Evolutionary conservation across 2,797 vertebrate genomes (phyloP), one percentile per base, ranked within the genome.

Genomic region (Gymnopithys bicolor): DNA sequence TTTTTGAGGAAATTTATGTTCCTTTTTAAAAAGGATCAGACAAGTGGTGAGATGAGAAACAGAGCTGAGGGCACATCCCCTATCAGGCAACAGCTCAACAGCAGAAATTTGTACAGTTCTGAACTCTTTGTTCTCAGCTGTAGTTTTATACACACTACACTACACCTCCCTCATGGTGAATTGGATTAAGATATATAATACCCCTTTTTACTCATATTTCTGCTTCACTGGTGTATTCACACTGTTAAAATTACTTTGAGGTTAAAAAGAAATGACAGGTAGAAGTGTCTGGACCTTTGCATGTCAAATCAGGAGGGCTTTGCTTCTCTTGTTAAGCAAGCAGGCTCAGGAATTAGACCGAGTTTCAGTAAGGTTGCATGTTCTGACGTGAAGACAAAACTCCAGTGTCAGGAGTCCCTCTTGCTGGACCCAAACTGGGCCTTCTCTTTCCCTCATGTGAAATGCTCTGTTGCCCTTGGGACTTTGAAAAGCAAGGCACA

Each of bases 321-420:
- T 80, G 43, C 63, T 41, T 71, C n/a, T 32, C 9, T 5, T 13
- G 16, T 79, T 37, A 24, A 64, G 17, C 27, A 62, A 70, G 24
- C 7, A 10, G 56, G 25, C 30, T 67, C 45, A 53, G 45, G 24
- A 39, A n/a, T 48, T 27, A 11, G 14, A 3, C 19, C 30, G 43
- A 51, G 55, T 35, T 92, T 77, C 73, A 66, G 52, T 45, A 77
- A 74, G 76, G 2, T 7, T 5, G 1, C 19, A 24, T 0, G 0
- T 35, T 76, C 4, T 3, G 46, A 19, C 17, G 49, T 0, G 0
- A 41, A 32, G 15, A 22, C 7, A 23, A 46, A 70, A 78, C 24
- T 16, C n/a, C 46, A 23, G 25, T n/a, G 11, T 37, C 39, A 27
- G 49, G 11, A 13, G 15, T 45, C 5, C 5, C 28, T 80, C 41